phyloP scores from a whole-genome alignment of 2,797 vertebrate genomes.

The Argya squamiceps region DNA sequence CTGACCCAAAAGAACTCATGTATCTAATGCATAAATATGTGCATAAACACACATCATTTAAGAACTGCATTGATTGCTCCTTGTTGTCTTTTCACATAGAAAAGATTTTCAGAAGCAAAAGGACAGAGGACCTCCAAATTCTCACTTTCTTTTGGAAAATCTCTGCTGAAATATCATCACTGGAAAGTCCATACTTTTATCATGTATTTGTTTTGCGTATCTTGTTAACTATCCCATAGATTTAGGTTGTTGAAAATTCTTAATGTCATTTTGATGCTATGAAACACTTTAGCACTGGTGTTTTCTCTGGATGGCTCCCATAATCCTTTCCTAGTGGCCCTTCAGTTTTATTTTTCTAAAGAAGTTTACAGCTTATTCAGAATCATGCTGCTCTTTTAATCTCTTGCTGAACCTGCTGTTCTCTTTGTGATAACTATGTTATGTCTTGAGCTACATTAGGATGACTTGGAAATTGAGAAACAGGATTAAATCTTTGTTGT shows the following conservation, averaged over 20 bases:
- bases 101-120: neutral
- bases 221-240: neutral
- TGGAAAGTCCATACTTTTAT: neutral
- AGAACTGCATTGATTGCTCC: neutral
- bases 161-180: neutral
- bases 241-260: neutral
- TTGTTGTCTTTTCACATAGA: neutral
- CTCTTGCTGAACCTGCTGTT: neutral
- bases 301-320: neutral
- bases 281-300: neutral
- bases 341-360: neutral
- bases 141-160: neutral
- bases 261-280: neutral
- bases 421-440: neutral
- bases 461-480: slow-evolving; percentile 14
- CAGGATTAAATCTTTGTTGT: slow-evolving; percentile 18
- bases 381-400: slow-evolving; percentile 1
- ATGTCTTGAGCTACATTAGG: neutral
- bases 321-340: neutral
- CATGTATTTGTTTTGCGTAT: neutral
- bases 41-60: neutral
- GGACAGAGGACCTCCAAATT: neutral
- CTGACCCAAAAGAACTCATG: neutral
- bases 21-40: neutral
- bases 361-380: neutral